Base-by-base conservation (phyloP, 2,888 invertebrate genomes). In the Melipona bicolor region DNA sequence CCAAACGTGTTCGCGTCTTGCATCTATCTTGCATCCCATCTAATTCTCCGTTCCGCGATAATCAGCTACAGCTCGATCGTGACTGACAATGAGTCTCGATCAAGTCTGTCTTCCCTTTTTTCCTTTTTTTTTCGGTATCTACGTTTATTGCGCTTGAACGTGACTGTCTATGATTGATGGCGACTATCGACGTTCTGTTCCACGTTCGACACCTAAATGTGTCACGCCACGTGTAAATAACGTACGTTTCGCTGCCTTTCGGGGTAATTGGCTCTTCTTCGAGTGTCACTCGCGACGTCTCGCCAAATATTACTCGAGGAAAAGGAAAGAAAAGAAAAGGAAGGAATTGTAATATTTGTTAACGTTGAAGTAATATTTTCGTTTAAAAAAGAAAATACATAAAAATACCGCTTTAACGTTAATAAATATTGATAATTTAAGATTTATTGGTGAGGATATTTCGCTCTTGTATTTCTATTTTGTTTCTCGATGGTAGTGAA, bases 1-100 rank as follows among this genome's bases (percentile, higher is more conserved):
- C 32, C 15, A 61, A 73, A 73, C 43, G n/a, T 73, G 62, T 50
- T 24, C 27, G 32, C 50, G 62, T 62, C 50, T 62, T 50, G n/a
- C 17, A 24, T 50, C 62, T 19, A 52, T 52, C 15, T 52, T 17
- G 15, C 17, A n/a, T 2, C 13, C 13, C 36, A 43, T 52, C 50
- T 52, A 52, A 17, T 49, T 27, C 4, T 13, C 6, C 32, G 62
- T 49, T 62, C 21, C 62, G 5, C 3, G 9, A 24, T 62, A 21
- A 49, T n/a, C n/a, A 73, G 32, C 17, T 27, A 19, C n/a, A 61
- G 21, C 21, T 64, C 50, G 73, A 73, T 62, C 17, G 32, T 32
- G n/a, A 62, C 62, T 43, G 43, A 43, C 43, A 43, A 43, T 43
- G 1, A 43, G 17, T 21, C 27, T 43, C 50, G 61, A 73, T 73